Evolutionary conservation across 2,888 invertebrate genomes (phyloP).

Genomic region (Coenonympha glycerion): DNA sequence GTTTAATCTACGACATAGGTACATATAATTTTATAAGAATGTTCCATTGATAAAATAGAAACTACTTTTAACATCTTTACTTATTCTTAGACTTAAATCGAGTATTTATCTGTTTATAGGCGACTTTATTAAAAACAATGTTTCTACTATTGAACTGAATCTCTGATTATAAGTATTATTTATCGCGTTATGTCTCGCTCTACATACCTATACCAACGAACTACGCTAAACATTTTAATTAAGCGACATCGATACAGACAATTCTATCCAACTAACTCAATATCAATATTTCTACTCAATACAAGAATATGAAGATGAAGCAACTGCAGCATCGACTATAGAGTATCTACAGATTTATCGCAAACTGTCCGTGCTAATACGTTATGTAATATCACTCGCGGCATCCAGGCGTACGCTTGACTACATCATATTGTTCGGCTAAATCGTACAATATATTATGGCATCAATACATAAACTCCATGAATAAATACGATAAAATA

Average conservation of each 20-base stretch:
- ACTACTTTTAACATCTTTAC: slow-evolving; percentile 5
- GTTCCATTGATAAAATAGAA: slow-evolving; percentile 18
- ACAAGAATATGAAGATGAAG: slow-evolving; percentile 47
- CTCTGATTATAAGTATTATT: slow-evolving; percentile 24
- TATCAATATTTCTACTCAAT: slow-evolving; percentile 65
- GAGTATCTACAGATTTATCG: slow-evolving; percentile 41
- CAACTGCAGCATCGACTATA: slow-evolving; percentile 40
- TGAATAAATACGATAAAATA: not conserved
- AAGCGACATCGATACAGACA: slow-evolving; percentile 37
- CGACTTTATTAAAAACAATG: slow-evolving; percentile 47
- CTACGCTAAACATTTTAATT: slow-evolving; percentile 25
- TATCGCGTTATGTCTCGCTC: slow-evolving; percentile 26
- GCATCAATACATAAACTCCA: slow-evolving; percentile 24
- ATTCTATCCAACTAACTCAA: slow-evolving; percentile 53
- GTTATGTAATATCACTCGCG: slow-evolving; percentile 33
- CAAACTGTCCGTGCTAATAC: slow-evolving; percentile 23
- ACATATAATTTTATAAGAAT: too few relatives aligned
- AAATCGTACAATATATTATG: slow-evolving; percentile 21
- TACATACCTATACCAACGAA: too few relatives aligned
- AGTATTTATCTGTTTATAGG: slow-evolving; percentile 42
- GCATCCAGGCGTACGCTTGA: slow-evolving; percentile 27
- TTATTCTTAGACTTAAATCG: slow-evolving; percentile 50
- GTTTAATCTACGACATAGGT: slow-evolving; percentile 48
- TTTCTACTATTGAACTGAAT: slow-evolving; percentile 26
- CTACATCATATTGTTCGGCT: slow-evolving; percentile 26